Base-by-base conservation (phyloP, 1,140 invertebrate species). In the Brachionus sp. region DNA sequence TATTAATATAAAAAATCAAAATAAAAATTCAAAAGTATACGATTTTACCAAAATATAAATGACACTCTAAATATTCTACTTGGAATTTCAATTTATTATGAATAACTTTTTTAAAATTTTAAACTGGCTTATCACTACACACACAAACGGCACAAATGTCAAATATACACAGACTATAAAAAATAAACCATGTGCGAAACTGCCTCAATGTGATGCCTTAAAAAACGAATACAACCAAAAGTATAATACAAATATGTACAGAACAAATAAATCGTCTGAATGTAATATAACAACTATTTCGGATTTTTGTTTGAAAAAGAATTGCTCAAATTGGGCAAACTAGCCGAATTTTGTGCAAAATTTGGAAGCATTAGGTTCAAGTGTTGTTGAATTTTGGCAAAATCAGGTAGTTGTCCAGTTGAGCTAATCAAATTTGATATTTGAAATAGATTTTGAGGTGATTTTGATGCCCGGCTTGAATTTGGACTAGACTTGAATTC, bases 381-480 rank as follows among this genome's bases (percentile, higher is more conserved):
- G 1, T 75, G 70, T 6, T 75, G 70, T 19, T 75, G 70, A 13
- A 75, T 5, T 19, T 75, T 75, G 44, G 10, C 19, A 9, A 75
- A 29, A 75, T 75, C 70, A 9, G 39, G 13, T 16, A 25, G 9
- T 6, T 7, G 12, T 13, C 39, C 25, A 44, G 23, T 19, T 25
- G 19, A 44, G 19, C 10, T 46, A n/a, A 75, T 75, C 44, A 75
- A 75, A 46, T 46, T 75, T 5, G 70, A 44, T 29, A 75, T 75
- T 75, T 75, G 70, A 46, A 46, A 46, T 19, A 75, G 44, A 75
- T 75, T 75, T 29, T 75, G 39, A 4, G 70, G 70, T 29, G 42
- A 75, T 29, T 75, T 75, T 12, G 39, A 25, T 46, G 39, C 9
- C 16, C 37, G 66, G 9, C 33, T 70, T 39, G 64, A 13, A 66